Evolutionary conservation across 2,113 vertebrate species (phyloP), one percentile per base, ranked within the genome.

Genomic region (Shinisaurus crocodilurus): DNA sequence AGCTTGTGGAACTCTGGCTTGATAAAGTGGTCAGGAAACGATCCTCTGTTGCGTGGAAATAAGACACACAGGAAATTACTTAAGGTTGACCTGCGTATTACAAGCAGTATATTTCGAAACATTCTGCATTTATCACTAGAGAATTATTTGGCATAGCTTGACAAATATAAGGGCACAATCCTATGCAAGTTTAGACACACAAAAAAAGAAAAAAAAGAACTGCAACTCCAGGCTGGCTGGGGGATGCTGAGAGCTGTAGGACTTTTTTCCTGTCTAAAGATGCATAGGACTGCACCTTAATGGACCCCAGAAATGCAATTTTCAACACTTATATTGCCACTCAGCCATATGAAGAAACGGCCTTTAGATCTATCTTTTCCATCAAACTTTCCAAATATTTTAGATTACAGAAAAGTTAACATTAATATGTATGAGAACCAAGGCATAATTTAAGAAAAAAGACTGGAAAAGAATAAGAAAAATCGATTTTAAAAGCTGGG

Each of bases 11-110:
- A 89, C 96, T 97, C 72, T 98, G 98, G 81, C 98, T 97, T 89
- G 99, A 96, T 1, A 98, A 95, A 88, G 95, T 97, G 0, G 97
- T 94, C 93, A 99, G 97, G 95, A 98, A 98, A 67, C 99, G 98
- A 94, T 99, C 99, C 96, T 99, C 99, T 99, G 96, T 4, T 75
- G 89, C 89, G 86, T 92, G 84, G 91, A 77, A 50, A 72, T 72
- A 81, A 48, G 88, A 5, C 25, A 84, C 85, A 82, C 23, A 90
- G 80, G 54, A 77, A 88, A 37, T 32, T 67, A 89, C 18, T 90
- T 93, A 18, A 88, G 4, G 1, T 0, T 7, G 37, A 5, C 63
- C 77, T 16, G 1, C 1, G 27, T 37, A 12, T 34, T 34, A n/a
- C 5, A 75, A n/a, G 18, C 3, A 48, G 25, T 6, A 29, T 15